phyloP scores from a whole-genome alignment of 2,888 invertebrate genomes.

The Habrosyne pyritoides region DNA sequence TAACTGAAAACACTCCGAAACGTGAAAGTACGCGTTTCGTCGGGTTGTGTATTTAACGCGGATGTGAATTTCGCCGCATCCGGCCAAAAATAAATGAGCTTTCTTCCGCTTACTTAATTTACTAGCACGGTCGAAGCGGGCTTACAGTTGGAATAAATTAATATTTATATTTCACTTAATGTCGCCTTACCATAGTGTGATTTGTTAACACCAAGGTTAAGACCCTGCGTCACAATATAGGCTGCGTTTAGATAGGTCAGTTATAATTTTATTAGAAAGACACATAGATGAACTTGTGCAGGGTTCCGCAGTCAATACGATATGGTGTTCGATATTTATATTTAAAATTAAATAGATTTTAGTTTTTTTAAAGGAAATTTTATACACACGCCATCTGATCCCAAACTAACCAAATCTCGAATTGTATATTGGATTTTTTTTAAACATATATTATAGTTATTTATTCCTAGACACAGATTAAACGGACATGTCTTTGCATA shows the following conservation, averaged over 20 bases:
- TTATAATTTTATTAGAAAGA: not conserved
- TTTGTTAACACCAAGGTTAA: constrained; percentile 62
- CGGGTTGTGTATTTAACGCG: constrained; percentile 80
- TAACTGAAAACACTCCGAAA: constrained; percentile 75
- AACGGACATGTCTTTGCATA: too few species aligned
- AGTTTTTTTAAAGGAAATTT: too few species aligned
- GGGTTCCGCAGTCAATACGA: too few species aligned
- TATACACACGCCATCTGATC: too few species aligned
- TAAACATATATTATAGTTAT: too few species aligned
- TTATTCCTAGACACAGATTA: too few species aligned
- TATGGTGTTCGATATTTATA: too few species aligned
- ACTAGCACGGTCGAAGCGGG: constrained; percentile 67
- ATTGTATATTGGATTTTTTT: too few species aligned
- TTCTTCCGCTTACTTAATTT: constrained; percentile 83
- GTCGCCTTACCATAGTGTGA: constrained; percentile 58
- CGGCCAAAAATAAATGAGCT: constrained; percentile 82
- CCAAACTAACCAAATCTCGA: too few species aligned
- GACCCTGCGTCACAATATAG: not conserved
- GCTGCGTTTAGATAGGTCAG: not conserved
- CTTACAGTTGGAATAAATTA: constrained; percentile 75
- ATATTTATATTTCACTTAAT: constrained; percentile 77
- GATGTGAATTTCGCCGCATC: constrained; percentile 81
- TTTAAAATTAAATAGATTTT: too few species aligned
- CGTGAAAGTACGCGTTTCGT: constrained; percentile 65
- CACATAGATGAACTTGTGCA: too few species aligned